phyloP scores from a whole-genome alignment of 1,140 invertebrate genomes.

The Gyrodactylus salaris region DNA sequence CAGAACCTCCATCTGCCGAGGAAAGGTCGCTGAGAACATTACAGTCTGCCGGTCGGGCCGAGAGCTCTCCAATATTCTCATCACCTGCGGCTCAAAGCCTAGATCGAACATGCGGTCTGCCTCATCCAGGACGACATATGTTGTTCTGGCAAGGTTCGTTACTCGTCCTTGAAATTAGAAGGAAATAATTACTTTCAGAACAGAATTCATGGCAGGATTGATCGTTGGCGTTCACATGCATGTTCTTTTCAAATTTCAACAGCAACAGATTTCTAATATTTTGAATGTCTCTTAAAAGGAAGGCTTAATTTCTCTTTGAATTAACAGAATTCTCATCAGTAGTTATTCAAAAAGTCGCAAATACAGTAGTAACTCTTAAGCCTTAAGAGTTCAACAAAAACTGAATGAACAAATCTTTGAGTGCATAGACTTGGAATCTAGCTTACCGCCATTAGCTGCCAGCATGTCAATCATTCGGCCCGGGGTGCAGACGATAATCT shows the following conservation, averaged over 20 bases:
- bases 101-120: slow-evolving; percentile 99
- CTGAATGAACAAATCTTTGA: too few relatives aligned
- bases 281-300: too few relatives aligned
- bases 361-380: too few relatives aligned
- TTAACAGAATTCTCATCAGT: too few relatives aligned
- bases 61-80: slow-evolving; percentile 84
- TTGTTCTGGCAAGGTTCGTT: slow-evolving; percentile 68
- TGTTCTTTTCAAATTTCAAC: too few relatives aligned
- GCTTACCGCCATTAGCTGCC: slow-evolving; percentile 64
- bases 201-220: too few relatives aligned
- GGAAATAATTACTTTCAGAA: slow-evolving; percentile 16
- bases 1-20: slow-evolving; percentile 85
- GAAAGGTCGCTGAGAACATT: slow-evolving; percentile 93
- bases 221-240: too few relatives aligned
- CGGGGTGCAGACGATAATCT: slow-evolving; percentile 93
- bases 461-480: slow-evolving; percentile 99
- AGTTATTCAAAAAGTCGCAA: too few relatives aligned
- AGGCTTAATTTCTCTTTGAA: too few relatives aligned
- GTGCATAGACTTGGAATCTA: too few relatives aligned
- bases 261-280: too few relatives aligned
- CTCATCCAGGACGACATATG: slow-evolving; percentile 87
- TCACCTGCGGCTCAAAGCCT: slow-evolving; percentile 92
- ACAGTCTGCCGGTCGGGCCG: slow-evolving; percentile 84
- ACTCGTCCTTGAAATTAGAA: slow-evolving; percentile 29
- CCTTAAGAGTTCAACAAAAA: too few relatives aligned